Percentiles rank a stretch among this genome's conserved stretches.
Conservation (phyloP, 2,888 invertebrate species). For the Orthonevra nobilis region DNA sequence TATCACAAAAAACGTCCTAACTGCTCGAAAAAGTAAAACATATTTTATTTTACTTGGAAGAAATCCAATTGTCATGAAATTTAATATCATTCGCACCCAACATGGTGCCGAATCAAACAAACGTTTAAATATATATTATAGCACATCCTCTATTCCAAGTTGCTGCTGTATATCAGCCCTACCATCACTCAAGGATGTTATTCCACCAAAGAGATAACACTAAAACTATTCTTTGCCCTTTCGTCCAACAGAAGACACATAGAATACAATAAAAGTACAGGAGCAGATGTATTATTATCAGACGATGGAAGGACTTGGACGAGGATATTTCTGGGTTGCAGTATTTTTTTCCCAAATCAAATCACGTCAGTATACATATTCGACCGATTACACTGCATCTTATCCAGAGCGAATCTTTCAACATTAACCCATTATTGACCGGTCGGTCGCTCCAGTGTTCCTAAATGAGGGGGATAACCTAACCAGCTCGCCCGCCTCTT, state of each 20-base stretch:
- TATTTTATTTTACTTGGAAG: conserved; percentile 45
- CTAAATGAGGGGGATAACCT: conserved; percentile 32
- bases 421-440: conserved; percentile 68
- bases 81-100: conserved; percentile 51
- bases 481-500: too few species aligned
- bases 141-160: conserved; percentile 16
- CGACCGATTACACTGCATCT: conserved; percentile 47
- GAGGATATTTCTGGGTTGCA: conserved; percentile 7
- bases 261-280: conserved; percentile 71
- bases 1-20: too few species aligned
- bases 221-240: conserved; percentile 22
- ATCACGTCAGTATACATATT: conserved; percentile 46
- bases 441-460: conserved; percentile 22
- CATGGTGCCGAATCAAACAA: conserved; percentile 24
- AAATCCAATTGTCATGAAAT: conserved; percentile 37
- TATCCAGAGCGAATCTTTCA: conserved; percentile 57
- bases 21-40: too few species aligned
- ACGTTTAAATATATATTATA: conserved; percentile 1
- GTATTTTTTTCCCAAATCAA: conserved; percentile 53
- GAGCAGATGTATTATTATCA: conserved; percentile 72
- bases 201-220: conserved; percentile 53
- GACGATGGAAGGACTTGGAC: conserved; percentile 55
- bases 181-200: background rate
- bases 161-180: conserved; percentile 8
- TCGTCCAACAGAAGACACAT: conserved; percentile 25